Evolutionary conservation across 2,888 invertebrate species (phyloP), one percentile per base, ranked within the genome.

Genomic region (Eupithecia subumbrata): DNA sequence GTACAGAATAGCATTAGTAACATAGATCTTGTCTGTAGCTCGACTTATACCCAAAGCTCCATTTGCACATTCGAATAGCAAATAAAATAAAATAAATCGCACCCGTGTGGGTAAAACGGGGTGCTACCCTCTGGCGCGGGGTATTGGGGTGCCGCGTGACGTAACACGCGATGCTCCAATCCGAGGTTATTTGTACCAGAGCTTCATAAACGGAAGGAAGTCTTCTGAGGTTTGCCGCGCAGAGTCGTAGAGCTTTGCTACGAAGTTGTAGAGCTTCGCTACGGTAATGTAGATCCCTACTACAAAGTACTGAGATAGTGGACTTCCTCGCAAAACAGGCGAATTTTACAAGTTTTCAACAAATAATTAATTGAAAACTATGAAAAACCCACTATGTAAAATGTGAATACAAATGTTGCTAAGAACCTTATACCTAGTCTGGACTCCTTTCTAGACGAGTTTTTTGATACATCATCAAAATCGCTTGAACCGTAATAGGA

Each of bases 151-250:
- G 78, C 48, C 73, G 76, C 78, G 81, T 90, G 89, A 89, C 88
- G 90, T 87, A 82, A 80, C 80, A 82, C 83, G 84, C 84, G 81
- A 82, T 84, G 86, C 84, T 83, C 88, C 82, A 84, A 82, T 82
- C 84, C 85, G 85, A 85, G 84, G 84, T 84, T 86, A 84, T 81
- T 76, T 76, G 78, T 83, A 88, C 87, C 76, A 87, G 85, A 85
- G 64, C 18, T 72, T 11, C 84, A 88, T 79, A 81, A 78, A 66
- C 71, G 70, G 37, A 67, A 66, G 73, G 56, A 68, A 60, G 40
- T 69, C 37, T 8, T 5, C 37, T 37, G 12, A n/a, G 77, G 67
- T 18, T 14, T 43, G 30, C 52, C 45, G 22, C 56, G 63, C 37
- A 52, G 18, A 70, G 73, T 12, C 77, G 75, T 69, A 69, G 74